Evolutionary conservation across 2,113 vertebrate genomes (phyloP).

Genomic region (Gymnorhina tibicen): DNA sequence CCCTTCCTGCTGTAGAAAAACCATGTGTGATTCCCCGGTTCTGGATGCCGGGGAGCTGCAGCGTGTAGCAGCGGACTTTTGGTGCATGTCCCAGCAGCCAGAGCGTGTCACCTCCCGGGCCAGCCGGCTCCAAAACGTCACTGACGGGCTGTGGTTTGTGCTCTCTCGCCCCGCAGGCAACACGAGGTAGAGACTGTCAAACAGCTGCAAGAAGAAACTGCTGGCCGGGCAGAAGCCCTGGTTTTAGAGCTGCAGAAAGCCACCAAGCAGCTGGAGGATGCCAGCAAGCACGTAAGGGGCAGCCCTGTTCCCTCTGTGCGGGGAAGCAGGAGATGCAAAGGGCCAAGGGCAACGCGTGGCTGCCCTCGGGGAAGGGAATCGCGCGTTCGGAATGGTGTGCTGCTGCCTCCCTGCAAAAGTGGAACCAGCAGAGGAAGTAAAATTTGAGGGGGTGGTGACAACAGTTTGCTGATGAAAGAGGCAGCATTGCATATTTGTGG

Average conservation of each 20-base stretch:
- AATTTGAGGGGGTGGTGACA: conserved; percentile 64
- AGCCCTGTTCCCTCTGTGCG: fast-evolving
- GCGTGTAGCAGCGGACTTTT: background rate
- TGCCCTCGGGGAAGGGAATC: conserved; percentile 26
- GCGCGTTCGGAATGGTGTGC: background rate
- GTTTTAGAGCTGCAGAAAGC: conserved; percentile 6
- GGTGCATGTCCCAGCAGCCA: background rate
- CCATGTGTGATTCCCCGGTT: background rate
- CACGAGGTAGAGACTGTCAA: conserved; percentile 36
- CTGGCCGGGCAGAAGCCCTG: conserved; percentile 15
- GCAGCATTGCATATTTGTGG: conserved; percentile 60
- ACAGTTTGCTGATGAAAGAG: conserved; percentile 69
- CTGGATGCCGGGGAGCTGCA: background rate
- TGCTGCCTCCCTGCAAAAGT: conserved; percentile 46
- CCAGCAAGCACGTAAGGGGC: conserved; percentile 7
- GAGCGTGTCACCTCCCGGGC: background rate
- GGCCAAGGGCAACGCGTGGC: fast-evolving
- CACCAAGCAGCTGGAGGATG: background rate
- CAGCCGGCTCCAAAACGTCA: conserved; percentile 14
- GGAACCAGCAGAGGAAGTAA: conserved; percentile 67
- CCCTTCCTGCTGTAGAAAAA: background rate
- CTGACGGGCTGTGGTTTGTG: conserved; percentile 43
- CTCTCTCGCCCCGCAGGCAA: conserved; percentile 16
- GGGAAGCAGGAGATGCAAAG: background rate
- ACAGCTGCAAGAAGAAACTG: conserved; percentile 40